Evolutionary conservation across 2,888 invertebrate species (phyloP).

Genomic region (Beris morrisii): DNA sequence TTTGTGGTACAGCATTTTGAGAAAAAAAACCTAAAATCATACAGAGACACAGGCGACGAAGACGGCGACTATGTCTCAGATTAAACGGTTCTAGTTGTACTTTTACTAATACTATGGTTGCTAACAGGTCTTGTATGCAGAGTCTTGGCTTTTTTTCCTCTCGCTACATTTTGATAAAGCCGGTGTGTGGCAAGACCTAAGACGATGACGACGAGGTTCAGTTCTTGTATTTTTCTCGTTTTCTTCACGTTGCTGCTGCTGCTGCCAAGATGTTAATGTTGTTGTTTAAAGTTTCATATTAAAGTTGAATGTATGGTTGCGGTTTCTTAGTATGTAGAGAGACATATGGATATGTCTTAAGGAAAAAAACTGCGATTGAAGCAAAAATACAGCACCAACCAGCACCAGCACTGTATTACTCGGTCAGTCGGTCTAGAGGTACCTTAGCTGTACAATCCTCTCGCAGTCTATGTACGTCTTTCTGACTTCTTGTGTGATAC

Average conservation of each 20-base stretch:
- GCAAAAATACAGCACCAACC: constrained; percentile 33
- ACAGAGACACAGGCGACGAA: not conserved
- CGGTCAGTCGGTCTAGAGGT: constrained; percentile 58
- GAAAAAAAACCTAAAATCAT: not conserved
- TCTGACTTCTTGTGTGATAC: constrained; percentile 50
- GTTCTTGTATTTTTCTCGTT: too few relatives aligned
- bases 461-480: constrained; percentile 57
- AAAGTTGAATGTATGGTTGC: constrained; percentile 2
- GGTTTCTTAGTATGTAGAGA: constrained; percentile 2
- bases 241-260: too few relatives aligned
- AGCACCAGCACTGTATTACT: constrained; percentile 55
- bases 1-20: too few relatives aligned
- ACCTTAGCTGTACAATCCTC: constrained; percentile 47
- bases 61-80: not conserved
- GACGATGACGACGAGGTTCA: too few relatives aligned
- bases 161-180: too few relatives aligned
- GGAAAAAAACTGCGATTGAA: constrained; percentile 5
- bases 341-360: constrained; percentile 13
- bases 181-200: too few relatives aligned
- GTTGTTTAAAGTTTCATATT: too few relatives aligned
- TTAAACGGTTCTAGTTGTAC: constrained; percentile 16
- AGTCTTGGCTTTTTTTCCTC: not conserved
- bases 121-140: constrained; percentile 2
- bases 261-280: too few relatives aligned
- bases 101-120: constrained; percentile 13